Evolutionary conservation across 2,888 invertebrate genomes (phyloP).

Genomic region (Cantharis flavilabris): DNA sequence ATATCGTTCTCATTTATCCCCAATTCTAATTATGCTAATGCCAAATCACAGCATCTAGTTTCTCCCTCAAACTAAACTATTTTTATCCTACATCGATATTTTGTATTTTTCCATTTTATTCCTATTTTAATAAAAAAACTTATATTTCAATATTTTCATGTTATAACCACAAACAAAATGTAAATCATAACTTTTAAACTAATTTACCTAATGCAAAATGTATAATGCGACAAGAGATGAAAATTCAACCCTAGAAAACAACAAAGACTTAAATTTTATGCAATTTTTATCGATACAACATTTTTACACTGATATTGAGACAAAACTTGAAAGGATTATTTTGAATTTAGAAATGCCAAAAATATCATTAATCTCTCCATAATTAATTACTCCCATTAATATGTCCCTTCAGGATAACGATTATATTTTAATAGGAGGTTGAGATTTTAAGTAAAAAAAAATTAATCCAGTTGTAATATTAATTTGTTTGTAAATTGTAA

Average conservation of each 20-base stretch:
- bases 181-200: not conserved
- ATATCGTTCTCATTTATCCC: slow-evolving; percentile 36
- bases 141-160: not conserved
- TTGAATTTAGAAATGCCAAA: not conserved
- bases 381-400: not conserved
- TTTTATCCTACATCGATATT: not conserved
- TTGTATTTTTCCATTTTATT: not conserved
- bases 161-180: not conserved
- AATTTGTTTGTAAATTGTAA: not conserved
- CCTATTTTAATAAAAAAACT: not conserved
- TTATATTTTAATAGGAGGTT: not conserved
- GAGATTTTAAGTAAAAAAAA: not conserved
- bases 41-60: slow-evolving; percentile 36
- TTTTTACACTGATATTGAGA: not conserved
- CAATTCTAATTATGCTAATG: slow-evolving; percentile 45
- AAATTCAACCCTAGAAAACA: not conserved
- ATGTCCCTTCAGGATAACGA: not conserved
- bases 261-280: not conserved
- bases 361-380: not conserved
- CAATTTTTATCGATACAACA: not conserved
- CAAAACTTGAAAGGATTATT: not conserved
- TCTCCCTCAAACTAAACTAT: not conserved
- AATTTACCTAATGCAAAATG: not conserved
- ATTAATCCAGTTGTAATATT: not conserved
- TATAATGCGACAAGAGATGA: not conserved